Base-by-base conservation (phyloP, 2,113 vertebrate species). In the Ciconia stormi region DNA sequence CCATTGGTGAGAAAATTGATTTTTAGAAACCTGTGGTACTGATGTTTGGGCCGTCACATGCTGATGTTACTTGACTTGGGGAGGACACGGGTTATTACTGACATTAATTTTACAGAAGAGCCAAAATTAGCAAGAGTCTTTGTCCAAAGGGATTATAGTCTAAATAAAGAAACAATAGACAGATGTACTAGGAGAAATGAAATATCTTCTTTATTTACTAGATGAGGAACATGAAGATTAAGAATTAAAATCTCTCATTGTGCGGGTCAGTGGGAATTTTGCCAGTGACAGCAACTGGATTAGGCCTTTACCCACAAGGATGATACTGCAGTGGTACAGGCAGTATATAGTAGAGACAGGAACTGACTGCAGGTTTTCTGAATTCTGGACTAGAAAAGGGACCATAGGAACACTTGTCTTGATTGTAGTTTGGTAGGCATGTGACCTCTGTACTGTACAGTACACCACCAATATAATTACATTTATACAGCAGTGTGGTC, bases 181-280 rank as follows among this genome's bases (percentile, higher is more conserved):
- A 90, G 40, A 88, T 62, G 42, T 50, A 66, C n/a, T 47, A 55
- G 63, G 30, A 81, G 26, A 90, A 85, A 86, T 36, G 5, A 87
- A 81, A 27, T 72, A 80, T 49, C 58, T 82, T 85, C 42, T 88
- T 93, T 74, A 74, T 94, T 93, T 91, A 40, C 46, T 50, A 47
- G 49, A 84, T 70, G 78, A 79, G 8, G 32, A 91, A 93, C 52
- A 63, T 29, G 67, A 91, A 94, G 70, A 88, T 93, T 88, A 90
- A 78, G 84, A 77, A 82, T 27, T 40, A 82, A 95, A 88, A 91
- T 86, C n/a, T 90, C 61, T 56, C 17, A 40, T 32, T 87, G 18
- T 91, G 71, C 27, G 86, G 29, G 26, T 73, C 78, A 88, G 16
- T 32, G 27, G 83, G 82, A 95, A 91, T 92, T 87, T 95, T 66